Base-by-base conservation (phyloP, 1,140 invertebrate species). In the Mercenaria mercenaria region DNA sequence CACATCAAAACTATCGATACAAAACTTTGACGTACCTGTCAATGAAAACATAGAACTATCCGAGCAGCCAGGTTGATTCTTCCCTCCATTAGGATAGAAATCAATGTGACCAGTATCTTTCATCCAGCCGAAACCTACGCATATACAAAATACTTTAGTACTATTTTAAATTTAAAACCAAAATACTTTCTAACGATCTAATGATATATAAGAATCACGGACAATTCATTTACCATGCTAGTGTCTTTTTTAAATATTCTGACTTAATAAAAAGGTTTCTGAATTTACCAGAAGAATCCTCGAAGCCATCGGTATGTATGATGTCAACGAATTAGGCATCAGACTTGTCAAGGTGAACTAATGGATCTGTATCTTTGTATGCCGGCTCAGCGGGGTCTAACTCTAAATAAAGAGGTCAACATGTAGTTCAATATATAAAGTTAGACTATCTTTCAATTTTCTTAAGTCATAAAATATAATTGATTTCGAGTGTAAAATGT, bases 351-450 rank as follows among this genome's bases (percentile, higher is more conserved):
- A 99, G 96, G 0, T 98, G 97, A 0, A 99, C 98, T 90, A 98
- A 97, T 6, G 97, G 97, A 69, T 97, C 97, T 0, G 98, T 98
- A 90, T 98, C 97, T 90, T 97, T 97, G 95, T 99, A 99, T 94
- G 98, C 97, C 0, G 98, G 98, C 86, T 98, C 98, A 0, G 99
- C 98, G 0, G 99, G 98, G 96, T 99, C 99, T 91, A 99, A 93
- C 0, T 98, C 98, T 94, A 26, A 4, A 64, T n/a, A 64, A 29
- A 29, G 29, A 26, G 29, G 59, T n/a, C 52, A 13, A n/a, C n/a
- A n/a, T n/a, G n/a, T n/a, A n/a, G n/a, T n/a, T n/a, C n/a, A n/a
- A n/a, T n/a, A n/a, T n/a, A n/a, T n/a, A n/a, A n/a, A n/a, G n/a
- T n/a, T n/a, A n/a, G n/a, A n/a, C n/a, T n/a, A n/a, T n/a, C n/a